Evolutionary conservation across 2,888 invertebrate genomes (phyloP), one percentile per base, ranked within the genome.

Genomic region (Epinotia demarniana): DNA sequence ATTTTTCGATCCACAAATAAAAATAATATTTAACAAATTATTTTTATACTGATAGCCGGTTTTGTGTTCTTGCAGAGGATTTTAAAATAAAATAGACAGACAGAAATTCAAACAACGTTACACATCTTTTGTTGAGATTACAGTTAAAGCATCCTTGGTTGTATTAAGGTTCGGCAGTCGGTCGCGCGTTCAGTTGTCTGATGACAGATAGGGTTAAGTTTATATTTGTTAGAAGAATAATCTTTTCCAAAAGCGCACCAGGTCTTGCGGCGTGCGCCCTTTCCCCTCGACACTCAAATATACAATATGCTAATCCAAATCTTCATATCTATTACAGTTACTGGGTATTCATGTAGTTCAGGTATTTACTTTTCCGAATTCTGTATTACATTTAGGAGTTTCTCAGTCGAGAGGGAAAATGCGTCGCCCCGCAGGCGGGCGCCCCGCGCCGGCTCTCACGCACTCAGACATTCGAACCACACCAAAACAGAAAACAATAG

Each of bases 401-500:
- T 76, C 81, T 80, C 78, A 70, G 75, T 79, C 83, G 82, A 81
- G 83, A 81, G 79, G 77, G 81, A 82, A 77, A 79, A 80, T 81
- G 82, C 80, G 53, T 80, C 81, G 86, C 86, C 88, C 86, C 88
- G 89, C 90, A 85, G 82, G 87, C 87, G 87, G 86, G 86, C 86
- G 86, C 84, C 82, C 46, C 85, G 90, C 88, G 92, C 94, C 92
- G 94, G 95, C 95, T 96, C 96, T 96, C 96, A 96, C 43, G 95
- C 87, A 92, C 94, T 95, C 95, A 97, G 96, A 95, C 96, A 96
- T 87, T 90, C 92, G 91, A 85, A 81, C 94, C 94, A 95, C 94
- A 96, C 92, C 96, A 95, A 96, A 95, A 95, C 96, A 95, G 96
- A 94, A 91, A 58, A 94, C 97, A 97, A 97, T 97, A 97, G 97